Evolutionary conservation across 2,888 invertebrate species (phyloP).

Genomic region (Andrena bicolor): DNA sequence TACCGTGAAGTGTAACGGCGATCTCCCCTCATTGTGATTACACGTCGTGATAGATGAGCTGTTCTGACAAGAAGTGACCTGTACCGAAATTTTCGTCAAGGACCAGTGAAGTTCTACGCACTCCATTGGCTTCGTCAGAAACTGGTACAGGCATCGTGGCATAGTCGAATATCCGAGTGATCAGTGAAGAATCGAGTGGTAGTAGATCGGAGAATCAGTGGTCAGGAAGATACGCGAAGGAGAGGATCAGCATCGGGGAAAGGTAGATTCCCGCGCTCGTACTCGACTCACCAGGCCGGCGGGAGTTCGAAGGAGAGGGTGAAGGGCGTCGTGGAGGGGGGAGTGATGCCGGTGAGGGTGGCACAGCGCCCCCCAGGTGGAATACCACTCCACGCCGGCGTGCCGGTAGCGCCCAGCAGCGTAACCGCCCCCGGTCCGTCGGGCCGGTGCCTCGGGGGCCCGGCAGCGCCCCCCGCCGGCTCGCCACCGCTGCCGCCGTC

Average conservation of each 20-base stretch:
- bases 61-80: not conserved
- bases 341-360: conserved; percentile 86
- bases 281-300: conserved; percentile 50
- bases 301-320: conserved; percentile 79
- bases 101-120: not conserved
- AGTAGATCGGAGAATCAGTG: not conserved
- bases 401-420: conserved; percentile 88
- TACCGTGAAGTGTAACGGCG: conserved; percentile 23
- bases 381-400: conserved; percentile 88
- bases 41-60: conserved; percentile 16
- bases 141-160: not conserved
- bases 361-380: conserved; percentile 88
- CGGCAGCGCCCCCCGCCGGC: conserved; percentile 76
- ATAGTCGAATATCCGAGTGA: not conserved
- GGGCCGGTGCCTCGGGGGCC: conserved; percentile 87
- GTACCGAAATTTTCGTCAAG: not conserved
- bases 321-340: conserved; percentile 84
- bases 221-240: not conserved
- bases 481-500: conserved; percentile 82
- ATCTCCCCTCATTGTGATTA: conserved; percentile 4
- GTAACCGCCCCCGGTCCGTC: conserved; percentile 87
- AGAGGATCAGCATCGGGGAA: not conserved
- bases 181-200: not conserved
- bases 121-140: not conserved
- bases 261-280: conserved; percentile 49